Evolutionary conservation across 2,888 invertebrate genomes (phyloP), one percentile per base, ranked within the genome.

Genomic region (Ophion ellenae): DNA sequence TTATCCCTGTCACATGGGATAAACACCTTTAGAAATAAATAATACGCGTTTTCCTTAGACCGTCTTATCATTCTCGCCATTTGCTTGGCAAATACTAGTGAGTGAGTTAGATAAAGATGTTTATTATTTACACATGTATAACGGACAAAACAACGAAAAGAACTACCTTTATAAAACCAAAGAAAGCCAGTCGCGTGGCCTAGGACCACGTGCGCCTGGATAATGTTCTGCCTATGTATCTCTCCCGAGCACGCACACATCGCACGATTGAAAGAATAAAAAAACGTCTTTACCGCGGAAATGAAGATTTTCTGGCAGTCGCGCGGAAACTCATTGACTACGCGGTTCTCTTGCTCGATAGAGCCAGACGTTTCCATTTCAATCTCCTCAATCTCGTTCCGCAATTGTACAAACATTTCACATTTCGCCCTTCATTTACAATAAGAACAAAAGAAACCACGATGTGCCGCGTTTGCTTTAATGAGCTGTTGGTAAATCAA

Each of bases 251-350:
- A 53, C 53, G 14, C 53, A 17, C 17, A 14, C 53, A 11, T 17
- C 17, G 17, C 14, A 14, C 11, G 53, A 53, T 14, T 53, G 2
- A 17, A 67, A 67, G 7, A 40, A 7, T 9, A 40, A 40, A 40
- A 40, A 61, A 74, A 20, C 61, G 20, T 61, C 17, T n/a, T 53
- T 5, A 53, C 53, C 17, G 32, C 63, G 36, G 53, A 53, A 47
- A 14, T 45, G 59, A 71, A 77, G 28, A 53, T 69, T 67, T 79
- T 74, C 74, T 32, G 28, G 69, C 83, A 83, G 83, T 83, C 79
- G 74, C 11, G 78, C 78, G 63, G 53, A 63, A 73, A 74, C 78
- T 40, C 63, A 61, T 74, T 64, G 57, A 47, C 47, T 70, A 32
- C 14, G 45, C 53, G 63, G 63, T 36, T 47, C 24, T 45, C 66